Percentiles rank a stretch among this genome's conserved stretches.
These are phyloP conservation scores for Philereme vetulata DNA, from an alignment of 2,888 invertebrate genomes.

Conservation along the genomic window DNA sequence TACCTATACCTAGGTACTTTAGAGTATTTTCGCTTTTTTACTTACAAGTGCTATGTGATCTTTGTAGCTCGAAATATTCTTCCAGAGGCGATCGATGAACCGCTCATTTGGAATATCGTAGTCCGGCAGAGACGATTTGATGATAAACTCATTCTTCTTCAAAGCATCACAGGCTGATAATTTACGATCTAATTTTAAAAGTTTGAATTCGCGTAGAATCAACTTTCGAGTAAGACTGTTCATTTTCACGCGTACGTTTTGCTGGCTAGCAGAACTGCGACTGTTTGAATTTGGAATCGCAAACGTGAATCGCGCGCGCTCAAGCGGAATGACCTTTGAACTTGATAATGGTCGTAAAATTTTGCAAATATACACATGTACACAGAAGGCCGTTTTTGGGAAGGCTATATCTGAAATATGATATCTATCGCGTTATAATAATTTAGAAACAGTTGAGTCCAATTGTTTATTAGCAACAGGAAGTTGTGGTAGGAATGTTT, in stretches of 20 bases:
- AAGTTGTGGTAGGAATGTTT: too few relatives aligned
- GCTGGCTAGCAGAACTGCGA: conserved; percentile 41
- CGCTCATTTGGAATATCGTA: conserved; percentile 60
- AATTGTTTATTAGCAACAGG: too few relatives aligned
- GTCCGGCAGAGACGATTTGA: conserved; percentile 65
- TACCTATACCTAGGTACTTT: too few relatives aligned
- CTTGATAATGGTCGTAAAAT: conserved; percentile 33
- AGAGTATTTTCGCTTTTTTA: conserved; percentile 24
- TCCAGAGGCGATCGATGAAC: conserved; percentile 67
- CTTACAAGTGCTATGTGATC: conserved; percentile 73
- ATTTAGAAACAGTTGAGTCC: too few relatives aligned
- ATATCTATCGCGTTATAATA: too few relatives aligned
- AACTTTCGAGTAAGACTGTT: conserved; percentile 64
- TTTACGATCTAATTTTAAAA: conserved; percentile 62
- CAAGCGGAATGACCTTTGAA: conserved; percentile 36
- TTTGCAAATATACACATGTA: too few relatives aligned
- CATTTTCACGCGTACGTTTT: conserved; percentile 56
- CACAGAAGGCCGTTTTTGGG: background rate
- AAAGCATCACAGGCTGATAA: conserved; percentile 55
- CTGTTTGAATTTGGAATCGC: conserved; percentile 41
- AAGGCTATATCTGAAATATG: too few relatives aligned
- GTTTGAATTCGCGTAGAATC: conserved; percentile 63
- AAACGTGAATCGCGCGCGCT: conserved; percentile 10
- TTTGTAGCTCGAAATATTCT: conserved; percentile 54
- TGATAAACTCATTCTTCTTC: conserved; percentile 56